These are phyloP conservation scores for Listronotus oregonensis DNA, from an alignment of 1,140 invertebrate genomes.

Conservation along the genomic window DNA sequence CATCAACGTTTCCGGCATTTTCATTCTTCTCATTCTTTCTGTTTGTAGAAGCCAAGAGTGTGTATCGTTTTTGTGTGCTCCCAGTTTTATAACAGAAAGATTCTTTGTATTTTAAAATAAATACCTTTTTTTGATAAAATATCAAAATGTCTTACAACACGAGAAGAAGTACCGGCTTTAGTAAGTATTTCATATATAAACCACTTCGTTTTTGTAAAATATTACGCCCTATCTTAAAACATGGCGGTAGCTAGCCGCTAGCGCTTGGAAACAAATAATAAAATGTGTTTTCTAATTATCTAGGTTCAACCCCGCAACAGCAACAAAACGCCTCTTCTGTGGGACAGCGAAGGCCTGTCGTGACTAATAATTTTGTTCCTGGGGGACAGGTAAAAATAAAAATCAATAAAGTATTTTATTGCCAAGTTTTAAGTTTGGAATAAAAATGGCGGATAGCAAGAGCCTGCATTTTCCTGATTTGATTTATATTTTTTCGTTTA, in stretches of 20 bases:
- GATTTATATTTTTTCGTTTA: neutral
- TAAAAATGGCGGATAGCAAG: neutral
- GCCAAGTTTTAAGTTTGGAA: neutral
- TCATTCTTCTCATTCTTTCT: no score
- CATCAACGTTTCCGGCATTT: no score
- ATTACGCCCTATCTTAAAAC: slow-evolving; percentile 1
- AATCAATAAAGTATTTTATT: neutral
- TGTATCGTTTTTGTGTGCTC: no score
- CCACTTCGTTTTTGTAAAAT: neutral
- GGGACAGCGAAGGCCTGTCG: slow-evolving; percentile 38
- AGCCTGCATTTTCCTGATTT: neutral
- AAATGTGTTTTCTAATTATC: neutral
- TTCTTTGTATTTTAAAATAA: no score
- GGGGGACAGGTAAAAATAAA: slow-evolving; percentile 42
- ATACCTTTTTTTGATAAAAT: neutral
- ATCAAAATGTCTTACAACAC: slow-evolving; percentile 41
- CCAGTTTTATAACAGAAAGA: no score
- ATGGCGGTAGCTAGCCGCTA: slow-evolving; percentile 1
- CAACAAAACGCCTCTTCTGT: slow-evolving; percentile 17
- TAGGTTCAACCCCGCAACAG: slow-evolving; percentile 3
- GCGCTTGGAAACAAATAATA: neutral
- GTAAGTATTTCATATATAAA: slow-evolving; percentile 21
- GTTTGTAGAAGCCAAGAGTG: no score
- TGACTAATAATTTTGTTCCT: slow-evolving; percentile 42
- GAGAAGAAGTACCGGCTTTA: slow-evolving; percentile 35